Evolutionary conservation across 2,888 invertebrate species (phyloP), one percentile per base, ranked within the genome.

Genomic region (Adelphocoris suturalis): DNA sequence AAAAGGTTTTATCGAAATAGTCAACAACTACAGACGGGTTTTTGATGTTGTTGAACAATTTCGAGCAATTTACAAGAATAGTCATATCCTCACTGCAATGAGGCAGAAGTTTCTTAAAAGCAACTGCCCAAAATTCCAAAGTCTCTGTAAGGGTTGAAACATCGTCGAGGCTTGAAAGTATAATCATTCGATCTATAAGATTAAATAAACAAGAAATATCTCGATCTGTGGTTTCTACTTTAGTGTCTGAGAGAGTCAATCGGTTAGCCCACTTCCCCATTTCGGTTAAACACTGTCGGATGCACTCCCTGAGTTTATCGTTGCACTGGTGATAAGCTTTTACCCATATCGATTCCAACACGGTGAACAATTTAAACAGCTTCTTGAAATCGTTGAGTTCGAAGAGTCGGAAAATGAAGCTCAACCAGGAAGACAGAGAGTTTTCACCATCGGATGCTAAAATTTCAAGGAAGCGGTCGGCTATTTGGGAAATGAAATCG

Each of bases 331-430:
- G n/a, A 14, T 46, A 68, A 12, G n/a, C 76, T 7, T 75, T 47
- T 9, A 86, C 1, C 23, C 61, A 68, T 4, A 75, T 5, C 0
- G 47, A 14, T 5, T 75, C 19, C 47, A 86, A 5, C 13, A 76
- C 12, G 16, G 19, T 47, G 46, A 86, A 86, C 46, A 86, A 19
- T 47, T 75, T 75, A 47, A n/a, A 47, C 2, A 75, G 46, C 19
- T 48, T 28, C 7, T 75, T 86, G 16, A 57, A 16, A 12, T 19
- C 68, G 68, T 48, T 19, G n/a, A 55, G 27, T 46, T 76, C 46
- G 86, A n/a, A 75, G n/a, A 86, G 76, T 9, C 86, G 46, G 75
- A 75, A 75, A 13, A 23, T n/a, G 27, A 86, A 86, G 46, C 75
- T 75, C 27, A 86, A 47, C 86, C 86, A 86, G 12, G 68, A 47